phyloP scores from a whole-genome alignment of 2,113 vertebrate genomes.

The Panthera tigris region DNA sequence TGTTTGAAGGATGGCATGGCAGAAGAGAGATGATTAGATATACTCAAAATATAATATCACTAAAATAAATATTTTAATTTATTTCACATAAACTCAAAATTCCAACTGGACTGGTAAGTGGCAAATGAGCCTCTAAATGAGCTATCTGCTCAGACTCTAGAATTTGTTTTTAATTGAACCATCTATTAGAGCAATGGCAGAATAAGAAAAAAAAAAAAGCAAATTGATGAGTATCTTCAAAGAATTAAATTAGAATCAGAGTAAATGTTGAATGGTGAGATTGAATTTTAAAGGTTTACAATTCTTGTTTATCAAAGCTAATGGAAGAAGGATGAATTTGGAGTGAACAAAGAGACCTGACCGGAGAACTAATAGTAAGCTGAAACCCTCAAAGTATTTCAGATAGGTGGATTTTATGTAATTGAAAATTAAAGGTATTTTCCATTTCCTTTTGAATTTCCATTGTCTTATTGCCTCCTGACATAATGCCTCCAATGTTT shows the following conservation, averaged over 20 bases:
- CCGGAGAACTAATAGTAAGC: not conserved
- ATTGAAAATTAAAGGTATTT: not conserved
- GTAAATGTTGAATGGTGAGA: slow-evolving; percentile 59
- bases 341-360: not conserved
- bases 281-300: slow-evolving; percentile 57
- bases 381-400: not conserved
- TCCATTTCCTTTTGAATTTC: not conserved
- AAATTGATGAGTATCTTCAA: slow-evolving; percentile 55
- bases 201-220: not conserved
- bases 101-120: not conserved
- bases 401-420: not conserved
- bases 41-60: not conserved
- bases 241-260: slow-evolving; percentile 59
- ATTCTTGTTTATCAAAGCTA: slow-evolving; percentile 55
- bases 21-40: not conserved
- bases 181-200: not conserved
- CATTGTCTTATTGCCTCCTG: not conserved
- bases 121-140: not conserved
- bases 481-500: not conserved
- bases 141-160: not conserved
- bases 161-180: slow-evolving; percentile 61
- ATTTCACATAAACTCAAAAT: not conserved
- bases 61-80: not conserved
- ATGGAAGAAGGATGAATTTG: not conserved
- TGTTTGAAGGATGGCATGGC: not conserved